Conservation (phyloP, 2,888 invertebrate genomes). For the Lepidocyrtoides sp. region DNA sequence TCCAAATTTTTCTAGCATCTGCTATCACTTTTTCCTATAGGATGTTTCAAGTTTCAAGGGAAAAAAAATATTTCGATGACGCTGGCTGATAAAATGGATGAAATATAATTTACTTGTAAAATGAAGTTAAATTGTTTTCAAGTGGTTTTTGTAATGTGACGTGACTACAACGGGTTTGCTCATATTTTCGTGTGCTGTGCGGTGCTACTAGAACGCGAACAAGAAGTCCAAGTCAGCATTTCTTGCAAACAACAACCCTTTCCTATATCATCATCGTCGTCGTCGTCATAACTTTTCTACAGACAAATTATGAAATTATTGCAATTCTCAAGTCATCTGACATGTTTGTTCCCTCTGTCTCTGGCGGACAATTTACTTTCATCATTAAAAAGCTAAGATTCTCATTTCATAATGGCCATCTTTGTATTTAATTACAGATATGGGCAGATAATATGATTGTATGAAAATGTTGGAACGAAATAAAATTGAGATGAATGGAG, state of each 20-base stretch:
- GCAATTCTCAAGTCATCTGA: neutral
- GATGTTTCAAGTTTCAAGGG: neutral
- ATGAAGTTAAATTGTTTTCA: neutral
- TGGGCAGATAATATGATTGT: constrained; percentile 22
- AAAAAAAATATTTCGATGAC: neutral
- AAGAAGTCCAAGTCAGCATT: neutral
- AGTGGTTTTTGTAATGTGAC: neutral
- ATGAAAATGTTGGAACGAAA: too few species aligned
- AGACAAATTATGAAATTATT: constrained; percentile 14
- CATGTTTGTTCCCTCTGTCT: too few species aligned
- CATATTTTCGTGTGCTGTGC: neutral
- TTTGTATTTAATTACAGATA: constrained; percentile 54
- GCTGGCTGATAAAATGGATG: neutral
- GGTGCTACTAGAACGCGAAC: neutral
- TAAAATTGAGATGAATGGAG: constrained; percentile 15
- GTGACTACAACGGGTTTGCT: neutral
- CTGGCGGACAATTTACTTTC: too few species aligned
- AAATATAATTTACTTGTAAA: neutral
- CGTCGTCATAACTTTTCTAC: neutral
- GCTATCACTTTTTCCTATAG: neutral
- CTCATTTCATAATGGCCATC: constrained; percentile 6
- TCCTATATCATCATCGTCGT: neutral
- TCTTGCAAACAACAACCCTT: neutral
- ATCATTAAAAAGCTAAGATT: neutral
- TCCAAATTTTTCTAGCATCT: neutral